phyloP scores from a whole-genome alignment of 2,797 vertebrate genomes.

The Eleutherodactylus coqui region DNA sequence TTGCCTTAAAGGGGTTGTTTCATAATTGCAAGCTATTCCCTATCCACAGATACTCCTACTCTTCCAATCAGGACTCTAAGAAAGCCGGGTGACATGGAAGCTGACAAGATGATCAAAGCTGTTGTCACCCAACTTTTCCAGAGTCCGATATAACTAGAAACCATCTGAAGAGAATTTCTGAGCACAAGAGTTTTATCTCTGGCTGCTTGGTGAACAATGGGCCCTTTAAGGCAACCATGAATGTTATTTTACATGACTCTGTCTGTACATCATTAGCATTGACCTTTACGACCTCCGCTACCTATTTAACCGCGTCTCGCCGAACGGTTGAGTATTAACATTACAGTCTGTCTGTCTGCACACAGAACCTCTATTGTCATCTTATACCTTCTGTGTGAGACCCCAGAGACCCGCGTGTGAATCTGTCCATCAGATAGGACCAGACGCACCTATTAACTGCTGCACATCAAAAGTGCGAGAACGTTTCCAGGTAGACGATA shows the following conservation, averaged over 20 bases:
- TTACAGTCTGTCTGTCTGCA: slow-evolving; percentile 17
- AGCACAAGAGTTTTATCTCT: background rate
- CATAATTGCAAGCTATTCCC: too few species aligned
- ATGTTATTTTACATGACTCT: background rate
- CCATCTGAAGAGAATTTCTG: background rate
- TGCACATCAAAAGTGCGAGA: background rate
- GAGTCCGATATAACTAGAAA: background rate
- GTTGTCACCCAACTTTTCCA: background rate
- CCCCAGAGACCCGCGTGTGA: slow-evolving; percentile 1
- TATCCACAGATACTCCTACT: too few species aligned
- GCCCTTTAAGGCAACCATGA: background rate
- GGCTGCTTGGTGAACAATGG: background rate
- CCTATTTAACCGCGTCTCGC: background rate
- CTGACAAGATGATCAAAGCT: too few species aligned
- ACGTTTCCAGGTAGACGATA: background rate
- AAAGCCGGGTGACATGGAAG: too few species aligned
- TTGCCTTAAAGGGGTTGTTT: too few species aligned
- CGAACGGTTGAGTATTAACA: background rate
- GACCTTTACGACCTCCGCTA: background rate
- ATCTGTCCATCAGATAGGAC: slow-evolving; percentile 14
- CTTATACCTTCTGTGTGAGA: background rate
- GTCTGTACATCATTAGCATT: slow-evolving; percentile 3
- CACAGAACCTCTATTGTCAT: slow-evolving; percentile 14
- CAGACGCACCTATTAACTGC: background rate
- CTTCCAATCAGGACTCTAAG: background rate